Percentiles rank a stretch among this genome's conserved stretches.
phyloP scores from a whole-genome alignment of 2,797 vertebrate genomes.

The Mallotus villosus region DNA sequence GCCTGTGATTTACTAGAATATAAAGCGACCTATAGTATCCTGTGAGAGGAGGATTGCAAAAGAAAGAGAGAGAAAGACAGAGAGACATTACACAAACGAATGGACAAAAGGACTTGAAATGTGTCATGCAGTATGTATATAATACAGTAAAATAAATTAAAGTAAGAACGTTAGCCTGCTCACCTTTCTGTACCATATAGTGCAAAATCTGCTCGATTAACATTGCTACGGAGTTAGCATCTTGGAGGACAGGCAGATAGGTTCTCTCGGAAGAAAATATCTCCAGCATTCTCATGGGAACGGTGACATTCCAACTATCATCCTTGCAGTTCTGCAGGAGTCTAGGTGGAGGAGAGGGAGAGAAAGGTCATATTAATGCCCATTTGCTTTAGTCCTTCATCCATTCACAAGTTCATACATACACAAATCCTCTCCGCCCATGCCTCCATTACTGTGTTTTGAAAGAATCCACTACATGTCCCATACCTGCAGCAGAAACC shows the following conservation, averaged over 20 bases:
- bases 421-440: no score
- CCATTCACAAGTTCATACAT: neutral
- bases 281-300: slow-evolving; percentile 98
- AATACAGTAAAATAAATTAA: neutral
- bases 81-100: neutral
- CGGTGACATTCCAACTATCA: slow-evolving; percentile 90
- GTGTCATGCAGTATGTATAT: neutral
- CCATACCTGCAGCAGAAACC: slow-evolving; percentile 81
- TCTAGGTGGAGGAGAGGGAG: slow-evolving; percentile 63
- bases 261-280: slow-evolving; percentile 92
- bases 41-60: slow-evolving; percentile 54
- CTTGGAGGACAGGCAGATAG: slow-evolving; percentile 86
- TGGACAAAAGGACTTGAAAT: neutral
- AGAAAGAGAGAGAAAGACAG: slow-evolving; percentile 5
- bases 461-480: no score
- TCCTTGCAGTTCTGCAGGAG: slow-evolving; percentile 86
- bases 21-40: slow-evolving; percentile 95
- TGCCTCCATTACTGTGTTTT: no score
- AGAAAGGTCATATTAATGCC: neutral
- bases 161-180: slow-evolving; percentile 29
- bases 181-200: slow-evolving; percentile 98
- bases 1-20: slow-evolving; percentile 92
- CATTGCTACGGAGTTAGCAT: slow-evolving; percentile 82
- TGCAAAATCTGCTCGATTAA: slow-evolving; percentile 97
- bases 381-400: neutral